phyloP scores from a whole-genome alignment of 64 coral and sea anemone species.

The Dendrophyllia cribrosa region DNA sequence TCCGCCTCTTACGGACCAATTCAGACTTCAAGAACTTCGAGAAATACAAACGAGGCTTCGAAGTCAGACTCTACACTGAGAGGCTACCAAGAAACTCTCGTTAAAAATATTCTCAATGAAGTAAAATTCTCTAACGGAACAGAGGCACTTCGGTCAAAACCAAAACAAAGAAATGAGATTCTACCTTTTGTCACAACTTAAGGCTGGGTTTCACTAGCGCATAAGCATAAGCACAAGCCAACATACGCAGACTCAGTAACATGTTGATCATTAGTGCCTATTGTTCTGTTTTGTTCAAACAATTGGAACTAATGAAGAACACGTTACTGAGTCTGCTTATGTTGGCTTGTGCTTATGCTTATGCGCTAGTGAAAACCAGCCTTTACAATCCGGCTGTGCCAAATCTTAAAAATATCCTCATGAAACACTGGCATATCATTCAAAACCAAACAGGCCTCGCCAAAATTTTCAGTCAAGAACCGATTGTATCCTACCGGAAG shows the following conservation, averaged over 20 bases:
- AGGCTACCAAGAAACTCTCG: not conserved
- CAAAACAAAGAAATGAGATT: conserved; percentile 14
- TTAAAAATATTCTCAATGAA: not conserved
- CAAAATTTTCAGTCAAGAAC: no score
- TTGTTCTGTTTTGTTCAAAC: no score
- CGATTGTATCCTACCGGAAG: no score
- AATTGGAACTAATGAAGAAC: no score
- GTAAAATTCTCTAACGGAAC: not conserved
- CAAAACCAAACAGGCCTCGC: no score
- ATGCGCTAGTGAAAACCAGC: no score
- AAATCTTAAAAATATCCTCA: not conserved
- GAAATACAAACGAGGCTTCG: not conserved
- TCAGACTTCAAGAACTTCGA: not conserved
- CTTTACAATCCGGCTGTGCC: not conserved
- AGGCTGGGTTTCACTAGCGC: no score
- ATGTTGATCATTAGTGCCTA: no score
- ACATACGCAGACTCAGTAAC: no score
- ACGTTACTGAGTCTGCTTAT: no score
- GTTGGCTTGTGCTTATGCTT: no score
- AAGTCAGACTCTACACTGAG: not conserved
- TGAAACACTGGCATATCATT: not conserved
- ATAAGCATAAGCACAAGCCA: no score
- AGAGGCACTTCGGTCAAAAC: not conserved
- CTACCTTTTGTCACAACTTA: not conserved
- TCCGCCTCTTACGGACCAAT: not conserved